Evolutionary conservation across 2,888 invertebrate genomes (phyloP).

Genomic region (Trachelus iudaicus): DNA sequence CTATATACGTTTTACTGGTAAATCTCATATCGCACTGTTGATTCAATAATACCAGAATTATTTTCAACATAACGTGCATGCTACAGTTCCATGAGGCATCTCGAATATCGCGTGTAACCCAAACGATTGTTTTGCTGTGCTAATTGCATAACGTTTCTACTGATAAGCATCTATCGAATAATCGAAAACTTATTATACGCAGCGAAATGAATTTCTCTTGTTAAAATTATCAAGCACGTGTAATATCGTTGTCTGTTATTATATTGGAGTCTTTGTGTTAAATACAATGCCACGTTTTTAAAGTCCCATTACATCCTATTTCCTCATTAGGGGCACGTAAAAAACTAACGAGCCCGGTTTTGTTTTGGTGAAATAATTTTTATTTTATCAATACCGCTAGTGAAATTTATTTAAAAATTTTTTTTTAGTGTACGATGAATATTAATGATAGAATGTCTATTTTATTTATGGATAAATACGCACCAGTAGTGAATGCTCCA

Average conservation of each 20-base stretch:
- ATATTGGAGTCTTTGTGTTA: not conserved
- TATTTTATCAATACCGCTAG: not conserved
- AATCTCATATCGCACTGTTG: not conserved
- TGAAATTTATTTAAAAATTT: not conserved
- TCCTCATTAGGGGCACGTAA: not conserved
- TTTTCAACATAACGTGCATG: not conserved
- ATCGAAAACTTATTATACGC: not conserved
- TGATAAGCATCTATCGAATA: not conserved
- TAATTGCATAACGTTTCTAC: not conserved
- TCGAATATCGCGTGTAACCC: not conserved
- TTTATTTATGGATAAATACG: not conserved
- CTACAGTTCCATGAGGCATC: not conserved
- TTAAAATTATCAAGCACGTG: not conserved
- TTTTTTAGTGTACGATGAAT: not conserved
- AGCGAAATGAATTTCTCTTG: not conserved
- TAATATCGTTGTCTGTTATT: not conserved
- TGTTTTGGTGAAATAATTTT: not conserved
- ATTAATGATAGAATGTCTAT: not conserved
- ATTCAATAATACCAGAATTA: not conserved
- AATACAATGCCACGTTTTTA: not conserved
- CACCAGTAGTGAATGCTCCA: constrained; percentile 58
- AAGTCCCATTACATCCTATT: not conserved
- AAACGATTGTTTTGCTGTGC: not conserved
- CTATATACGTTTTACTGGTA: not conserved
- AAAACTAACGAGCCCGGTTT: not conserved